Evolutionary conservation across 92 coral and sea anemone genomes (phyloP).

Genomic region (Porites rus): DNA sequence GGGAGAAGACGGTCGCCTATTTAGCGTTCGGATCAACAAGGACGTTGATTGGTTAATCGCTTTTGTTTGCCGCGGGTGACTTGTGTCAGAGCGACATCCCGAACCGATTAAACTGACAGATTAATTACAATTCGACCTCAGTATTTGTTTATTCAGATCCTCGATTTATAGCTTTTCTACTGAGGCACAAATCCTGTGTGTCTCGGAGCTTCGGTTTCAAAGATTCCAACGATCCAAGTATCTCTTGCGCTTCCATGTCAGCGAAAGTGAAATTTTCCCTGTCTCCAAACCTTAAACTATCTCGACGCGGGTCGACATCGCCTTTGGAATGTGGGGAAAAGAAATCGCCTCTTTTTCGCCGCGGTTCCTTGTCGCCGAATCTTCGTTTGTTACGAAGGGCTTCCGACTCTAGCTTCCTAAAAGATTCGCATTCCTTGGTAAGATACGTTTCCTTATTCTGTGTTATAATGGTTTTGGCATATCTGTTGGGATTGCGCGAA

Average conservation of each 20-base stretch:
- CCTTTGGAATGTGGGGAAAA: slow-evolving; percentile 56
- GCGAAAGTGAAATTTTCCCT: slow-evolving; percentile 59
- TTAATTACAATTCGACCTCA: slow-evolving; percentile 40
- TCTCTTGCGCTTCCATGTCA: slow-evolving; percentile 19
- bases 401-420: slow-evolving; percentile 36
- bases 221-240: slow-evolving; percentile 23
- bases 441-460: neutral
- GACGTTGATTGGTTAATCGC: slow-evolving; percentile 7
- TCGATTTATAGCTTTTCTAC: neutral
- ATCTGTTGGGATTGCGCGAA: neutral
- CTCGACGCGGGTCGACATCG: slow-evolving; percentile 68
- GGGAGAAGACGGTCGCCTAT: neutral
- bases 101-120: slow-evolving; percentile 45
- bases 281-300: slow-evolving; percentile 73
- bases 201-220: neutral
- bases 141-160: slow-evolving; percentile 22
- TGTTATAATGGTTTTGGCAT: neutral
- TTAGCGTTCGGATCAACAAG: slow-evolving; percentile 25
- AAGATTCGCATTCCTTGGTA: slow-evolving; percentile 34
- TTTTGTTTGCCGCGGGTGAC: slow-evolving; percentile 13
- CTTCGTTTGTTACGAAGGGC: slow-evolving; percentile 58
- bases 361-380: slow-evolving; percentile 80
- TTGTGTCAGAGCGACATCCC: slow-evolving; percentile 24
- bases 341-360: slow-evolving; percentile 55
- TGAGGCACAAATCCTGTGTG: neutral